phyloP scores from a whole-genome alignment of 2,113 vertebrate species.

The Ameiurus melas region DNA sequence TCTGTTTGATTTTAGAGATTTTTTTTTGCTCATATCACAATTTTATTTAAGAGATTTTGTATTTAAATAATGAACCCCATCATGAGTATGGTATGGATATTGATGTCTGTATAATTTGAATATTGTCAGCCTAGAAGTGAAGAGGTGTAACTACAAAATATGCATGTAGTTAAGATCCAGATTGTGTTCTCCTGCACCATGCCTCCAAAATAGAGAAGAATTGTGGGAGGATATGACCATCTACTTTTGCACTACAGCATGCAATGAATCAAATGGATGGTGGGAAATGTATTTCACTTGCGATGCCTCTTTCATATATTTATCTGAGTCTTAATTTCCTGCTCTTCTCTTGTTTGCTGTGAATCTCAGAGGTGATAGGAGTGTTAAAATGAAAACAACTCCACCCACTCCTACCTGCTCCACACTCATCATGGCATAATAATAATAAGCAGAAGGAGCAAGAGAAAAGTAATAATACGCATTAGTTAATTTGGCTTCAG shows the following conservation, averaged over 20 bases:
- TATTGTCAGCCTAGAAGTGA: neutral
- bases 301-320: constrained; percentile 59
- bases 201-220: constrained; percentile 5
- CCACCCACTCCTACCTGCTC: constrained; percentile 8
- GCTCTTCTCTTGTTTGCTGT: constrained; percentile 48
- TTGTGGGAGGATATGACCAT: constrained; percentile 6
- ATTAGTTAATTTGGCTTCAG: constrained; percentile 48
- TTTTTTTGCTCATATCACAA: neutral
- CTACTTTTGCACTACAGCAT: constrained; percentile 35
- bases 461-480: constrained; percentile 55
- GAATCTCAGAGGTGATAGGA: constrained; percentile 56
- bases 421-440: constrained; percentile 58
- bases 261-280: constrained; percentile 44
- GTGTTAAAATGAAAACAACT: constrained; percentile 66
- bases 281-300: constrained; percentile 58
- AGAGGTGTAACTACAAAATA: neutral
- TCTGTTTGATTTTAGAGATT: neutral
- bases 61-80: neutral
- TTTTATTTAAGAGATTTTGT: neutral
- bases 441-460: constrained; percentile 60
- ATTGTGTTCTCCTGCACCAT: neutral
- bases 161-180: constrained; percentile 1
- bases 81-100: neutral
- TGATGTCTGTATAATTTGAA: neutral
- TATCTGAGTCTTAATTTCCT: constrained; percentile 69